phyloP scores from a whole-genome alignment of 2,113 vertebrate species.

The Podocnemis expansa region DNA sequence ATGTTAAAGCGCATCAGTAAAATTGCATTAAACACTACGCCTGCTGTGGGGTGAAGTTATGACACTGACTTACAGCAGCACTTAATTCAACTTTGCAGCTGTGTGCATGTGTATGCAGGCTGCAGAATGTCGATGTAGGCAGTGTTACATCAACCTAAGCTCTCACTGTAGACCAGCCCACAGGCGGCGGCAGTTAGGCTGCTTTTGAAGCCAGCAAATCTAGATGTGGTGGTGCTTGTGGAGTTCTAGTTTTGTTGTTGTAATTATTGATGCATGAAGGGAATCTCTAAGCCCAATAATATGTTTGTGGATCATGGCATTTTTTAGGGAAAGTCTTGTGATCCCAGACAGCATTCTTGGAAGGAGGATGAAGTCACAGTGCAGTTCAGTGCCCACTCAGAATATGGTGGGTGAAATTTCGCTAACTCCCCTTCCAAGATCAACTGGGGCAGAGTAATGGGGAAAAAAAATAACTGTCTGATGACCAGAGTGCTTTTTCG shows the following conservation, averaged over 20 bases:
- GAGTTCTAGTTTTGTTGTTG: not conserved
- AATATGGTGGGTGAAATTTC: not conserved
- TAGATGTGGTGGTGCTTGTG: not conserved
- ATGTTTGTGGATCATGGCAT: not conserved
- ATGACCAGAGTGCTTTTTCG: not conserved
- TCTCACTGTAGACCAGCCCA: too few species aligned
- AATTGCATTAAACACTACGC: too few species aligned
- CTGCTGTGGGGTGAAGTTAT: too few species aligned
- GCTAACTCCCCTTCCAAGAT: not conserved
- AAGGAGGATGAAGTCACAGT: not conserved
- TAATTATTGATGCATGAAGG: rapidly evolving
- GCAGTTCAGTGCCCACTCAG: not conserved
- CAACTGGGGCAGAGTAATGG: not conserved
- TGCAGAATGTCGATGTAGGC: too few species aligned
- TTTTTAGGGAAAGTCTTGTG: not conserved
- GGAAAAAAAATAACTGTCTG: not conserved
- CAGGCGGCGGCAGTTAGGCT: rapidly evolving
- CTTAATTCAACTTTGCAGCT: too few species aligned
- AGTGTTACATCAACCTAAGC: too few species aligned
- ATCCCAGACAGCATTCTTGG: not conserved
- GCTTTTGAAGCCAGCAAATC: not conserved
- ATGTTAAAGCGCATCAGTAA: too few species aligned
- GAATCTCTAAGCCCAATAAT: not conserved
- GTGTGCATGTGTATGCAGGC: too few species aligned
- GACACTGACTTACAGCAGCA: too few species aligned